A percentile compares a stretch with the other conserved stretches of the same genome.
These are phyloP conservation scores for Xestoiulus laeticollis DNA, from an alignment of 2,888 invertebrate species.

Conservation along the genomic window DNA sequence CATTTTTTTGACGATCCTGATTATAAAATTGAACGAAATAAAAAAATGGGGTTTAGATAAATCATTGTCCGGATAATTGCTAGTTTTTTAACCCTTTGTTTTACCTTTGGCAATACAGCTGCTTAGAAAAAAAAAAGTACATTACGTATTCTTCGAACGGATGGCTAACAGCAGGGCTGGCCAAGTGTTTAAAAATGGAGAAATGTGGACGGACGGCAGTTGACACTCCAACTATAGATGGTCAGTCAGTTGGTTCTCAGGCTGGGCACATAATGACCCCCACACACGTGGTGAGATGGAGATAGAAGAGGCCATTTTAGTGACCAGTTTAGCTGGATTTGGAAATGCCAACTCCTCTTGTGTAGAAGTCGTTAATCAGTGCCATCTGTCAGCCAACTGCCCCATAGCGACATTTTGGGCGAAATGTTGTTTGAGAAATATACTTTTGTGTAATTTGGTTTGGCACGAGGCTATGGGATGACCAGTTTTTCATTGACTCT, in stretches of 20 bases:
- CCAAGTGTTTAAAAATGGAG: slow-evolving; percentile 18
- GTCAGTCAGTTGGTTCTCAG: not conserved
- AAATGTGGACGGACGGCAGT: slow-evolving; percentile 17
- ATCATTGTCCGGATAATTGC: not conserved
- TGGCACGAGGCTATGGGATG: no score
- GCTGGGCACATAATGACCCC: slow-evolving; percentile 29
- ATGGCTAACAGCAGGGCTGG: not conserved
- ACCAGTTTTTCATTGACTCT: no score
- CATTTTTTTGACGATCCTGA: not conserved
- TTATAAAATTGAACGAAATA: not conserved
- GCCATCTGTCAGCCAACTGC: slow-evolving; percentile 33
- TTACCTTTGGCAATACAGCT: slow-evolving; percentile 25
- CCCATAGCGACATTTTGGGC: not conserved
- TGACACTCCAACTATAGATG: not conserved
- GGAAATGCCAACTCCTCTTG: not conserved
- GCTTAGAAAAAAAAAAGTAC: not conserved
- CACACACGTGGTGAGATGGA: not conserved
- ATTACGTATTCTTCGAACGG: not conserved
- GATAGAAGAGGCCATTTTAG: not conserved
- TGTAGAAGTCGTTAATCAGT: not conserved
- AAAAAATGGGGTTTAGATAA: not conserved
- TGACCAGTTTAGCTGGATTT: slow-evolving; percentile 34
- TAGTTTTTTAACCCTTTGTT: slow-evolving; percentile 29
- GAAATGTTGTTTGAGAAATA: not conserved
- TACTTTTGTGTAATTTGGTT: not conserved